phyloP scores from a whole-genome alignment of 2,797 vertebrate genomes.

The Fistularia tabacaria region DNA sequence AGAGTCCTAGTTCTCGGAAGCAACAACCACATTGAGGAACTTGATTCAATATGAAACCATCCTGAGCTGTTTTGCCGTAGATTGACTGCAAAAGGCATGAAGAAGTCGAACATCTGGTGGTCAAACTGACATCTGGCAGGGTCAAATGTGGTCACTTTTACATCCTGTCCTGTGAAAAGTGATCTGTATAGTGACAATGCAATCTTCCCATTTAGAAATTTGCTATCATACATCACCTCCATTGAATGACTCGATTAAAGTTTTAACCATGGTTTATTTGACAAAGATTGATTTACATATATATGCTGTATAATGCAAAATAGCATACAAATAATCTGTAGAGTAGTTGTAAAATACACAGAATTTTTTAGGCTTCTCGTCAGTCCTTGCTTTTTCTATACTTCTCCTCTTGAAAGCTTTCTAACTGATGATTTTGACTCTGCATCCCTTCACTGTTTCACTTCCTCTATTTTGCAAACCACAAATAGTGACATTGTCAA shows the following conservation, averaged over 20 bases:
- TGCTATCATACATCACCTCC: no score
- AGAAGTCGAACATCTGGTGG: conserved; percentile 1
- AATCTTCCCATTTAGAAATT: no score
- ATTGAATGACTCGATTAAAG: no score
- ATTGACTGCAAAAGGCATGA: conserved; percentile 38
- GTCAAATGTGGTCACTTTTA: not conserved
- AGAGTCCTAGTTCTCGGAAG: conserved; percentile 77
- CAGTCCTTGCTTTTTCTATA: not conserved
- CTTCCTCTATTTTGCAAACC: conserved; percentile 68
- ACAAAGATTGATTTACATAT: no score
- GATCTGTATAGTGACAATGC: no score
- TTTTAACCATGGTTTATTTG: no score
- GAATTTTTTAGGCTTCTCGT: not conserved
- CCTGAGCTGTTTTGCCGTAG: conserved; percentile 50
- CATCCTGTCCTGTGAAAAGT: not conserved
- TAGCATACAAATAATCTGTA: no score
- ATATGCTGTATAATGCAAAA: no score
- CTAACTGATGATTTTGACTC: conserved; percentile 32
- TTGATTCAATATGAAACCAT: conserved; percentile 81
- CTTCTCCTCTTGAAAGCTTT: conserved; percentile 21
- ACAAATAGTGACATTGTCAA: conserved; percentile 62
- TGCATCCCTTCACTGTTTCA: conserved; percentile 64
- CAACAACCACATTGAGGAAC: conserved; percentile 76
- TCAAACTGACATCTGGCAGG: not conserved
- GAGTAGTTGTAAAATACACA: no score